Evolutionary conservation across 2,888 invertebrate species (phyloP).

Genomic region (Heliconius sara): DNA sequence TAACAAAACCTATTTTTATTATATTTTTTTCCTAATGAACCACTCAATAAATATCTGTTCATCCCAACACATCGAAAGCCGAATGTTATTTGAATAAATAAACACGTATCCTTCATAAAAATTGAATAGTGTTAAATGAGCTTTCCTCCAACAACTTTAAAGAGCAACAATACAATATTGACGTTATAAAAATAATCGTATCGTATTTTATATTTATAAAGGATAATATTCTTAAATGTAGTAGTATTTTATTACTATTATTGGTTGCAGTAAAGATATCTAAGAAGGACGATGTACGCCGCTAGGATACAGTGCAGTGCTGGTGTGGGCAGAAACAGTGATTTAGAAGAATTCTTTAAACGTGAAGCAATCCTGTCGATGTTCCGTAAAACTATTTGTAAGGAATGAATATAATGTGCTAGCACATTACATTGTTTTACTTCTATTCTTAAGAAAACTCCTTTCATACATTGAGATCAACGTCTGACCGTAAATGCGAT

Average conservation of each 20-base stretch:
- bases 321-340: constrained; percentile 27
- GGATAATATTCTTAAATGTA: not conserved
- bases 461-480: not conserved
- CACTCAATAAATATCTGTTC: not conserved
- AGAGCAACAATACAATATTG: constrained; percentile 28
- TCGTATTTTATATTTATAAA: not conserved
- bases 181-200: constrained; percentile 30
- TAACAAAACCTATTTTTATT: not conserved
- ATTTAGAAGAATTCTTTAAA: constrained; percentile 31
- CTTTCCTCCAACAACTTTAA: constrained; percentile 45
- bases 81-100: constrained; percentile 35
- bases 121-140: constrained; percentile 46
- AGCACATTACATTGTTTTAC: not conserved
- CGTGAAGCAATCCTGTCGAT: constrained; percentile 27
- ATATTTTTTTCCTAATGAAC: not conserved
- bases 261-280: constrained; percentile 8
- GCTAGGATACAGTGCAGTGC: constrained; percentile 19
- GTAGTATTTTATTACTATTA: not conserved
- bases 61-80: not conserved
- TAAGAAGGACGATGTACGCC: not conserved
- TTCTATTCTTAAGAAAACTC: not conserved
- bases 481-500: no score
- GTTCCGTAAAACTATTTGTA: not conserved
- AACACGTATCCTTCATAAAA: constrained; percentile 37
- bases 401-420: not conserved